Base-by-base conservation (phyloP, 2,113 vertebrate species). In the Pseudopipra pipra region DNA sequence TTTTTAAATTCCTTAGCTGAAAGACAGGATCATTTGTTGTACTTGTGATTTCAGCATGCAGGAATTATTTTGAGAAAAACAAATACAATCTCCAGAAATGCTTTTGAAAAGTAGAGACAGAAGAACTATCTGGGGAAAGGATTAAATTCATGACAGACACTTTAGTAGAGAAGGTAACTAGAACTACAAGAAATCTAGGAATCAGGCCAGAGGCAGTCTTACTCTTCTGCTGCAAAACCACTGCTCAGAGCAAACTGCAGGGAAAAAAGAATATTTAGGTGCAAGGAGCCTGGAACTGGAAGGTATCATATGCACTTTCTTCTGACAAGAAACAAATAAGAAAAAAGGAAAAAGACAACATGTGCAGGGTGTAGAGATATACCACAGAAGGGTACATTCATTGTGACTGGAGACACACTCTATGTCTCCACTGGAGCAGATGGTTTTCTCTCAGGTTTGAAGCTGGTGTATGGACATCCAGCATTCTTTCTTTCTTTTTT, bases 1-100 rank as follows among this genome's bases (percentile, higher is more conserved):
- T 68, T 94, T 85, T 91, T 56, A 70, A 82, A 94, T 93, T 90
- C 94, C 37, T 54, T 54, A 79, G 65, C 71, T 83, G 78, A 85
- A 88, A 59, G 82, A 92, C 78, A 73, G 62, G 51, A 90, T 83
- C 51, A 54, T 91, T 95, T 90, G 54, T 75, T 85, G 37, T 77
- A 74, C 47, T 86, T 87, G 81, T 90, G 85, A 95, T 87, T 87
- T 92, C 89, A 94, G 55, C 87, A 55, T 23, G 16, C 28, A 92
- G 91, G 80, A 94, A 94, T 85, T 97, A 90, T 65, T 87, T 83
- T 85, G 14, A 83, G 59, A 70, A 91, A 95, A 95, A 80, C 75
- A 87, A 78, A 82, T 35, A 61, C 14, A 13, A 10, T 46, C 51
- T 93, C 72, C 72, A 93, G 90, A 79, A 95, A 80, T 47, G 43